Evolutionary conservation across 2,888 invertebrate genomes (phyloP), one percentile per base, ranked within the genome.

Genomic region (Drosophila incognita): DNA sequence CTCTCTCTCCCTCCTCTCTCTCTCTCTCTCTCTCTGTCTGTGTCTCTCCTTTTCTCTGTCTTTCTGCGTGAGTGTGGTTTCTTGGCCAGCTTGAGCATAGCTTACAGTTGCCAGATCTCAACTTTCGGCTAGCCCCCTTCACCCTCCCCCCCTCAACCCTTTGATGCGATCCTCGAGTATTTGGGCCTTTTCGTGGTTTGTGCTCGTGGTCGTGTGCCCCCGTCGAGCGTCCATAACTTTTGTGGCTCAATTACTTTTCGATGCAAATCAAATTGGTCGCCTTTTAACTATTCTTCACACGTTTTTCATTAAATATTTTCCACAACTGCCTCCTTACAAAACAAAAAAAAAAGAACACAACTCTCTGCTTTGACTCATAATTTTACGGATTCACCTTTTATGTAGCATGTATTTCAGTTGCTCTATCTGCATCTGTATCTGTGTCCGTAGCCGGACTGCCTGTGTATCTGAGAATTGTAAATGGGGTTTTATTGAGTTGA

Each of bases 211-310:
- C 79, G 77, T 79, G 86, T 88, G 86, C 85, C 88, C 83, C 85
- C 88, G 86, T 78, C 69, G 85, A 53, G 84, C 83, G 71, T 71
- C 80, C 83, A 89, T 89, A 89, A 86, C 84, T 81, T 89, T 83
- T 87, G 80, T 88, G 89, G 80, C 85, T 82, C 91, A 89, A 91
- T 91, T 90, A 87, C 89, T 89, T 85, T 91, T 82, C 81, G 83
- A 90, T 90, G 90, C 88, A 91, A 91, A 90, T 91, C 89, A 90
- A 90, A 90, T 89, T 90, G 87, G 81, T 71, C 81, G 84, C 84
- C 85, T 84, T 81, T 90, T 82, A 87, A 87, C 90, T 81, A 91
- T 89, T 86, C 89, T 90, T 90, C 90, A 90, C 91, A 90, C 91
- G 89, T 90, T 91, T 91, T 83, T 82, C 85, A 86, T 88, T 86